A percentile compares a stretch with the other conserved stretches of the same genome.
Conservation (phyloP, 2,888 invertebrate genomes). For the Trissolcus japonicus region DNA sequence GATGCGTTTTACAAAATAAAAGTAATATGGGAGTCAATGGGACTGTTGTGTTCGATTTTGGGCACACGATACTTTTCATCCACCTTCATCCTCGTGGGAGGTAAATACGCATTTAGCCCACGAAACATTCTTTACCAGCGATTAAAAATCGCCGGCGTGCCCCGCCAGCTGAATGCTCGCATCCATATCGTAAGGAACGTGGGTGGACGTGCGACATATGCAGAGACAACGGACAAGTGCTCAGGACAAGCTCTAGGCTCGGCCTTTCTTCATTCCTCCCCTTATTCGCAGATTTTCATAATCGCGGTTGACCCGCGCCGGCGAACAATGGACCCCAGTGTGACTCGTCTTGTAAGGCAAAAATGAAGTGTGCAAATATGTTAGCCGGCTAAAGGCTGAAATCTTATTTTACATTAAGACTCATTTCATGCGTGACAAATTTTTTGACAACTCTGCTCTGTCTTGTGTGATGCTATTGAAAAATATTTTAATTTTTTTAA, state of each 20-base stretch:
- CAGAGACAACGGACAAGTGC: conserved; percentile 68
- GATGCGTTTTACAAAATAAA: neutral
- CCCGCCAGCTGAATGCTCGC: conserved; percentile 68
- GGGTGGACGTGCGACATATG: conserved; percentile 73
- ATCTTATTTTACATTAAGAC: conserved; percentile 6
- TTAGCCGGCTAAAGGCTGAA: neutral
- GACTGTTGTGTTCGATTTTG: conserved; percentile 56
- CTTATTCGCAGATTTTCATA: conserved; percentile 57
- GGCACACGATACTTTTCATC: conserved; percentile 55
- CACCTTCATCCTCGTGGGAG: conserved; percentile 57
- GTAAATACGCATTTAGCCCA: conserved; percentile 59
- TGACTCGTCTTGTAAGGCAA: conserved; percentile 34
- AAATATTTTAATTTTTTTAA: too few relatives aligned
- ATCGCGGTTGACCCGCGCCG: conserved; percentile 41
- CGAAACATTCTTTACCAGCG: conserved; percentile 58
- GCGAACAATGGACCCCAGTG: conserved; percentile 46
- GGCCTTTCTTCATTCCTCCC: conserved; percentile 46
- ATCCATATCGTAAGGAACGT: conserved; percentile 70
- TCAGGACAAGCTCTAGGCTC: conserved; percentile 58
- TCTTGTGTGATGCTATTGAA: too few relatives aligned
- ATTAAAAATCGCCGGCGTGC: conserved; percentile 61
- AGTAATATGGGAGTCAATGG: conserved; percentile 12
- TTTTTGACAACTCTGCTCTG: too few relatives aligned
- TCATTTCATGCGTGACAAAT: neutral
- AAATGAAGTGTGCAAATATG: conserved; percentile 24